Percentiles rank a stretch among this genome's conserved stretches.
Conservation (phyloP, 1,140 invertebrate genomes). For the Vanessa atalanta region DNA sequence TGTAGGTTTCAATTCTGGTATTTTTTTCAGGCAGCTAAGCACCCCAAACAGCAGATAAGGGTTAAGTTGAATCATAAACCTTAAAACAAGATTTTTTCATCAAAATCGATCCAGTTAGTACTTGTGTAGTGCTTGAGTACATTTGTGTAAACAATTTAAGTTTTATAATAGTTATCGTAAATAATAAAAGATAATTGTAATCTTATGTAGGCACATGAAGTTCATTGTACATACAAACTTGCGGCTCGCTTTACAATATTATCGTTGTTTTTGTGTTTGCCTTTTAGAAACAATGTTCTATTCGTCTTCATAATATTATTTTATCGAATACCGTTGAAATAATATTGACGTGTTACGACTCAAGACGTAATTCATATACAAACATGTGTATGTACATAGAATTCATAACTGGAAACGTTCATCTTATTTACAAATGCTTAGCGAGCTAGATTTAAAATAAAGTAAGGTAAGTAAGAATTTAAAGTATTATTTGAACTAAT, state of each 20-base stretch:
- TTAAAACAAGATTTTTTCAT: too few species aligned
- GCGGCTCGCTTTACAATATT: background rate
- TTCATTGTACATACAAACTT: constrained; percentile 23
- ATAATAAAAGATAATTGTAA: background rate
- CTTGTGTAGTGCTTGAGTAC: too few species aligned
- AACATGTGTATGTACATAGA: constrained; percentile 17
- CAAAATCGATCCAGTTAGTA: too few species aligned
- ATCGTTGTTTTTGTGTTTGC: constrained; percentile 25
- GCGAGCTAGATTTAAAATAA: background rate
- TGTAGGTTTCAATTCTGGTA: too few species aligned
- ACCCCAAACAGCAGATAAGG: too few species aligned
- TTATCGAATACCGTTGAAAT: constrained; percentile 26
- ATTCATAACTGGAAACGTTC: background rate
- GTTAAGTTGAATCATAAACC: too few species aligned
- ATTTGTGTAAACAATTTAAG: too few species aligned
- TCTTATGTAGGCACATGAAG: background rate
- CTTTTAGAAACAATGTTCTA: constrained; percentile 20
- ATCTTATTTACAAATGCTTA: constrained; percentile 2
- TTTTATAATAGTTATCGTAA: too few species aligned
- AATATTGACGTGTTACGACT: constrained; percentile 26
- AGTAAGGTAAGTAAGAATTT: background rate
- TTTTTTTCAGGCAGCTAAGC: too few species aligned
- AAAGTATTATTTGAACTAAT: too few species aligned
- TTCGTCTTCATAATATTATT: constrained; percentile 28
- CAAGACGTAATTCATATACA: constrained; percentile 17